A percentile compares a stretch with the other conserved stretches of the same genome.
Evolutionary conservation across 2,888 invertebrate genomes (phyloP).

Genomic region (Pseudanteris insignis): DNA sequence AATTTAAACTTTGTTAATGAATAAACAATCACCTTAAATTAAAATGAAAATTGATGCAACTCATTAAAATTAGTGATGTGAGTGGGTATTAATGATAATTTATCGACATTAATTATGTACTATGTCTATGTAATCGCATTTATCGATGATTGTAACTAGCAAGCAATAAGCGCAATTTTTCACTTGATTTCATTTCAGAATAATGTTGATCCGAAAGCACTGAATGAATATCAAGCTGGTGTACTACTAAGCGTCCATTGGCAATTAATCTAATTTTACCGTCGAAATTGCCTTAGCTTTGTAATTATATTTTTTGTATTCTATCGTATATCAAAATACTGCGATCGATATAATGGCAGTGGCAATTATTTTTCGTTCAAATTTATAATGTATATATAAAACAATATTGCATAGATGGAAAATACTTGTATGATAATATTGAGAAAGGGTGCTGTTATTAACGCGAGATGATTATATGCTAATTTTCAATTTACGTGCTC

Average conservation of each 20-base stretch:
- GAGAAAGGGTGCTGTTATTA: constrained; percentile 34
- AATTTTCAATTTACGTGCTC: constrained; percentile 28
- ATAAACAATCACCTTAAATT: constrained; percentile 1
- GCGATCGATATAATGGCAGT: constrained; percentile 21
- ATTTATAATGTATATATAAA: constrained; percentile 34
- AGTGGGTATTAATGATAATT: constrained; percentile 18
- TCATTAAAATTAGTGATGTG: neutral
- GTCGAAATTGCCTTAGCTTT: constrained; percentile 50
- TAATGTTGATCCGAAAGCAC: constrained; percentile 29
- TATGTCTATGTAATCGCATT: constrained; percentile 52
- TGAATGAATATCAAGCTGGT: constrained; percentile 28
- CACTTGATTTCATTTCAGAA: constrained; percentile 37
- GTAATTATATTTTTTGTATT: constrained; percentile 51
- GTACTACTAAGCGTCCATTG: constrained; percentile 6
- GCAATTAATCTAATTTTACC: constrained; percentile 40
- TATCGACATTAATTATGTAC: constrained; percentile 41
- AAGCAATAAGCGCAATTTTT: constrained; percentile 45
- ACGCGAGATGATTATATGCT: constrained; percentile 18
- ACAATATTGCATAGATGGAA: constrained; percentile 21
- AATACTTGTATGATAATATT: constrained; percentile 33
- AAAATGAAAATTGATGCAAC: no score
- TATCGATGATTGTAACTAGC: constrained; percentile 47
- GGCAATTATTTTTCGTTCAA: constrained; percentile 25
- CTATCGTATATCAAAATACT: constrained; percentile 33
- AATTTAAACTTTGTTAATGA: no score